Conservation (phyloP, 2,797 vertebrate genomes). For the Catostomus latipinnis region DNA sequence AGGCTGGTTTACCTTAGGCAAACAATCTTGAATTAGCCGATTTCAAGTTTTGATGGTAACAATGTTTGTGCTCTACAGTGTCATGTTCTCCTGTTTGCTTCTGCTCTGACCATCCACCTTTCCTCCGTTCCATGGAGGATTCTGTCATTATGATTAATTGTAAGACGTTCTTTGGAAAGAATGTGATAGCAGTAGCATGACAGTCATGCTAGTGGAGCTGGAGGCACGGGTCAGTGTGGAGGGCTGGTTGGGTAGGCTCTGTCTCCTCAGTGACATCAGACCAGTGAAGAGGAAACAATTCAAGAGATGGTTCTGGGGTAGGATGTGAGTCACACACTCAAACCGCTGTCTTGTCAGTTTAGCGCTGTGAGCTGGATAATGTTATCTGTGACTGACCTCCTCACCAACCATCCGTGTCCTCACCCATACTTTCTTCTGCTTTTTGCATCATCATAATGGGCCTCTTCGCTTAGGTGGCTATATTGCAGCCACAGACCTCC, state of each 20-base stretch:
- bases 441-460: not conserved
- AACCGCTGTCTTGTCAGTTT: slow-evolving; percentile 57
- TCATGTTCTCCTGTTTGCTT: not conserved
- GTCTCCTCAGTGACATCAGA: slow-evolving; percentile 33
- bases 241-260: slow-evolving; percentile 16
- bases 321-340: slow-evolving; percentile 64
- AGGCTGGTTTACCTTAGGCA: too few species aligned
- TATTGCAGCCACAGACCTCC: not conserved
- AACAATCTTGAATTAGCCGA: not conserved
- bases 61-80: not conserved
- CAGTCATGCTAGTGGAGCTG: slow-evolving; percentile 44
- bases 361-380: slow-evolving; percentile 64
- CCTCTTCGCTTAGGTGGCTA: not conserved
- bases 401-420: slow-evolving; percentile 2
- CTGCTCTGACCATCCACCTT: slow-evolving; percentile 5
- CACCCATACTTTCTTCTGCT: not conserved
- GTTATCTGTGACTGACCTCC: slow-evolving; percentile 43
- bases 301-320: slow-evolving; percentile 54
- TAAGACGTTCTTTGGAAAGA: not conserved
- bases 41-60: slow-evolving; percentile 1
- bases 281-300: slow-evolving; percentile 40
- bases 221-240: slow-evolving; percentile 11
- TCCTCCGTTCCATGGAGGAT: not conserved
- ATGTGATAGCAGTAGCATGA: slow-evolving; percentile 24
- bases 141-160: slow-evolving; percentile 10